Percentiles rank a stretch among this genome's conserved stretches.
These are phyloP conservation scores for Drosophila bocqueti DNA, from an alignment of 1,140 invertebrate species.

Conservation along the genomic window DNA sequence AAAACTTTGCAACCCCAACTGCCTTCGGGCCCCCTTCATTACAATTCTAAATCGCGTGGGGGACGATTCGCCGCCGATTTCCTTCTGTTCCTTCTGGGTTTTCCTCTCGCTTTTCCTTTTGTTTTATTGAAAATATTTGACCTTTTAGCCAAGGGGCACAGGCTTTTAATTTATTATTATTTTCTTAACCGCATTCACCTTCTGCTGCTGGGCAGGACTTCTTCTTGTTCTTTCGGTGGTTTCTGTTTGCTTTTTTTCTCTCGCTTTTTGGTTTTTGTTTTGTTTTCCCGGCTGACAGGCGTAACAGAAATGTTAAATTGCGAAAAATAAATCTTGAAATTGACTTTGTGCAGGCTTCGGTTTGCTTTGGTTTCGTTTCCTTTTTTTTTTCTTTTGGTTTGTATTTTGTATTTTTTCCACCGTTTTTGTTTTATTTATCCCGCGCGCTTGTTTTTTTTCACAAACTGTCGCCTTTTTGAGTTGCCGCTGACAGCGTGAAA, in stretches of 20 bases:
- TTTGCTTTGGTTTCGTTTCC: conserved; percentile 26
- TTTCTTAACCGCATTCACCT: conserved; percentile 59
- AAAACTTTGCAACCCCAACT: background rate
- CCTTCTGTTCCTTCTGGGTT: background rate
- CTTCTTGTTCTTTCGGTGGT: conserved; percentile 9
- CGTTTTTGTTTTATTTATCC: conserved; percentile 43
- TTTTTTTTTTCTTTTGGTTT: background rate
- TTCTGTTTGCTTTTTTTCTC: conserved; percentile 24
- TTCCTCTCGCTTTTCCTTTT: conserved; percentile 3
- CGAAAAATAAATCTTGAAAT: conserved; percentile 79
- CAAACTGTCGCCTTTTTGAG: conserved; percentile 82
- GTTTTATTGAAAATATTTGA: conserved; percentile 61
- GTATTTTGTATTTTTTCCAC: conserved; percentile 8
- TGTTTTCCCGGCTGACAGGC: conserved; percentile 46
- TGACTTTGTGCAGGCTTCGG: conserved; percentile 64
- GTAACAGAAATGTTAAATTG: conserved; percentile 76
- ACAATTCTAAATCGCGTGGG: conserved; percentile 30
- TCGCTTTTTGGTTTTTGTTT: conserved; percentile 18
- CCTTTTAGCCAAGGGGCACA: conserved; percentile 38
- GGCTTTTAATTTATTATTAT: conserved; percentile 63
- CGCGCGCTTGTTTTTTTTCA: conserved; percentile 56
- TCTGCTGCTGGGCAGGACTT: conserved; percentile 17
- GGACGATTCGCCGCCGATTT: conserved; percentile 7
- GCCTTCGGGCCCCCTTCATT: conserved; percentile 28
- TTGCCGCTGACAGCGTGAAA: conserved; percentile 80